A percentile compares a stretch with the other conserved stretches of the same genome.
Evolutionary conservation across 2,113 vertebrate species (phyloP).

Genomic region (Vulpes vulpes): DNA sequence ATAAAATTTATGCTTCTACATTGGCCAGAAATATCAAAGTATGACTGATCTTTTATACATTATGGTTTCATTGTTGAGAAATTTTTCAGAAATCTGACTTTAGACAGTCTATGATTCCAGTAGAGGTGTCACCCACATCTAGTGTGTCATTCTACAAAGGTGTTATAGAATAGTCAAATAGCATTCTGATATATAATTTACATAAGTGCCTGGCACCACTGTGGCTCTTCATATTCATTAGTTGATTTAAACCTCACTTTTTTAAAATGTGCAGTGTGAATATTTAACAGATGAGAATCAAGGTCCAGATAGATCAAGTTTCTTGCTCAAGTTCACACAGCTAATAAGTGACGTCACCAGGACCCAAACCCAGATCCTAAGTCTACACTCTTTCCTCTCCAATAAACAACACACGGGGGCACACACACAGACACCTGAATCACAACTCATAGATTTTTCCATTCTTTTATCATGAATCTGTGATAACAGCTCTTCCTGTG

Average conservation of each 20-base stretch:
- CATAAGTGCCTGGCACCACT: not conserved
- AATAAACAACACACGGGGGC: not conserved
- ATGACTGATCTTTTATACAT: not conserved
- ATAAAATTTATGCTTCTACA: not conserved
- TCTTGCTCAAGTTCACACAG: not conserved
- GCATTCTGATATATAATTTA: not conserved
- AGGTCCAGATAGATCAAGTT: not conserved
- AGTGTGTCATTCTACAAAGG: not conserved
- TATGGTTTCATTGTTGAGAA: not conserved
- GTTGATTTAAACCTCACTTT: conserved; percentile 49
- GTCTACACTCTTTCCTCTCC: not conserved
- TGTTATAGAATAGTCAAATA: not conserved
- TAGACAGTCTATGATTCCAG: not conserved
- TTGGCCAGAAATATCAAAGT: conserved; percentile 4
- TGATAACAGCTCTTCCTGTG: conserved; percentile 50
- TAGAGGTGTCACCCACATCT: not conserved
- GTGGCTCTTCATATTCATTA: not conserved
- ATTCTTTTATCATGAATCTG: conserved; percentile 15
- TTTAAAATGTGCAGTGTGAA: not conserved
- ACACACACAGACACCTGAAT: not conserved
- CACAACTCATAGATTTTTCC: not conserved
- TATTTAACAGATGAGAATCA: conserved; percentile 50
- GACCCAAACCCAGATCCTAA: not conserved
- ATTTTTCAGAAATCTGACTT: conserved; percentile 28
- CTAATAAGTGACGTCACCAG: not conserved